Percentiles rank a stretch among this genome's conserved stretches.
Evolutionary conservation across 1,140 invertebrate genomes (phyloP).

Genomic region (Drosophila chauvacae): DNA sequence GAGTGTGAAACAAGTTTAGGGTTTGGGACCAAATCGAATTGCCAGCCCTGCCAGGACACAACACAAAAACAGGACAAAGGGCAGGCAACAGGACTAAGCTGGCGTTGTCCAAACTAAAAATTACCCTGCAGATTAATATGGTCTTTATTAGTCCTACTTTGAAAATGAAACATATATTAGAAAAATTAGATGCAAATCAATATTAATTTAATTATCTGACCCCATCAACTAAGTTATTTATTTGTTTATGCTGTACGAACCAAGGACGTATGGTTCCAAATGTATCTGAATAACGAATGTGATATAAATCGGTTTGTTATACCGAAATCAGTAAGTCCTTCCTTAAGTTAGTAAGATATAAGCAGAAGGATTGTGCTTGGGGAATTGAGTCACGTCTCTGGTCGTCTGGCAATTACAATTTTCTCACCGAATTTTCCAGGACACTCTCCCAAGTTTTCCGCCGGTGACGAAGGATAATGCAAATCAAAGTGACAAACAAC

Average conservation of each 20-base stretch:
- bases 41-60: too few relatives aligned
- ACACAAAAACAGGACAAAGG: too few relatives aligned
- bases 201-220: background rate
- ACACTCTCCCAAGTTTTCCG: background rate
- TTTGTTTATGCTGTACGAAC: too few relatives aligned
- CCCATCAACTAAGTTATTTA: background rate
- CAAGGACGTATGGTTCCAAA: too few relatives aligned
- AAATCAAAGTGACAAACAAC: background rate
- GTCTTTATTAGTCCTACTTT: background rate
- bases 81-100: too few relatives aligned
- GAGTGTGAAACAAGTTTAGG: too few relatives aligned
- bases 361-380: conserved; percentile 24
- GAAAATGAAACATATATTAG: background rate
- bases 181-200: too few relatives aligned
- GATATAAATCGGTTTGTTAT: background rate
- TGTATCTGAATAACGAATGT: too few relatives aligned
- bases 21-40: too few relatives aligned
- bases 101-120: too few relatives aligned
- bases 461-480: conserved; percentile 43
- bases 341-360: background rate
- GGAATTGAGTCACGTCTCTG: conserved; percentile 37
- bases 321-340: background rate
- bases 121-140: too few relatives aligned
- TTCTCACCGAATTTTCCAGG: conserved; percentile 39
- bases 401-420: conserved; percentile 50